Evolutionary conservation across 1,140 invertebrate species (phyloP), one percentile per base, ranked within the genome.

Genomic region (Nasonia longicornis): DNA sequence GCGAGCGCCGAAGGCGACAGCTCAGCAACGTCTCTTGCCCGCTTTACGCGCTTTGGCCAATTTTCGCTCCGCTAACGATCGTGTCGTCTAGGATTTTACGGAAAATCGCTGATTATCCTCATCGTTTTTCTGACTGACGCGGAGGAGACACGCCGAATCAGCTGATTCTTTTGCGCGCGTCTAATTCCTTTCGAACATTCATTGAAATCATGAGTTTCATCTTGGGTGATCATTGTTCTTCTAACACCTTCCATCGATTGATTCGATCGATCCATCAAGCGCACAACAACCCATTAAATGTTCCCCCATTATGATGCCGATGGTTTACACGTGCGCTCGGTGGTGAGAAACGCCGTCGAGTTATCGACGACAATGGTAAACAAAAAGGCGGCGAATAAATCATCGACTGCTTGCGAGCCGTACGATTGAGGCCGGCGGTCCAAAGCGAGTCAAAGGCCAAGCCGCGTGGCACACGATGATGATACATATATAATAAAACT

Each of bases 1-100:
- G 14, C 72, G n/a, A 67, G 26, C 66, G 66, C 66, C 66, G 70
- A 67, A 22, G 45, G 45, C 70, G 52, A 35, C 26, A 67, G 38
- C 14, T 58, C 20, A 20, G 20, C 52, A 6, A 58, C 52, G 52
- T 58, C 52, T 58, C 20, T 58, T 58, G 20, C 52, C n/a, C 52
- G 52, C 52, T 20, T 58, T 58, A 58, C 52, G 52, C 20, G 52
- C 52, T 16, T 58, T 7, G 52, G 52, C 3, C 52, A 58, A 58
- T 58, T 58, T n/a, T 58, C 52, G 52, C 52, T 20, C 20, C 16
- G 52, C 52, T 58, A 58, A 58, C 52, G 52, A 58, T 58, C 52
- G 52, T 58, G 52, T n/a, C 52, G 20, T 7, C 52, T 58, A 58
- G 52, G 20, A 58, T 4, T 58, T 58, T 58, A 20, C 52, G 52